Evolutionary conservation across 2,888 invertebrate species (phyloP), one percentile per base, ranked within the genome.

Genomic region (Campoplex nolae): DNA sequence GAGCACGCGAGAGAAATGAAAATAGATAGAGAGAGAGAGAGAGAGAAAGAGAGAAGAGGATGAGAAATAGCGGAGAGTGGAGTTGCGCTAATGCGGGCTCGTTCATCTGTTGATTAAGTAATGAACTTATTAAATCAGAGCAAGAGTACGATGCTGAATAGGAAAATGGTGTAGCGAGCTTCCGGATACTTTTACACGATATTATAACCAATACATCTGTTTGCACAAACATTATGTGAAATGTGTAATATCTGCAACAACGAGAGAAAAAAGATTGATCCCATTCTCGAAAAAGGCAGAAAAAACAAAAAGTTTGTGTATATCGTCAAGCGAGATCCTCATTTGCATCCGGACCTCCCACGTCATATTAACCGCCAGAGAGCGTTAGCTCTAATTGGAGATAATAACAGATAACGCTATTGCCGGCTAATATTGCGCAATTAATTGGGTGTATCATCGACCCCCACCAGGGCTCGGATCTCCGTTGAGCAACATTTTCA

Each of bases 121-220:
- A 93, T 92, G 93, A 93, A 93, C 92, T 93, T 93, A 93, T 93
- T 93, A 93, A 93, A 93, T 93, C 92, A 92, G 91, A 89, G 91
- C 89, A 88, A 71, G 51, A 67, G 56, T 71, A 77, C 75, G 90
- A 86, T 88, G 86, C 87, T 86, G 87, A 76, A 68, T 42, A n/a
- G 74, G 56, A 38, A 65, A 75, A 85, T 84, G 76, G 86, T 82
- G 84, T 84, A 42, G 48, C 35, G 45, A 51, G 35, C 35, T 56
- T 4, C 45, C 76, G 77, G 45, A n/a, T 35, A 35, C 48, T 32
- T 23, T 23, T 65, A 65, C 32, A 28, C 65, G 35, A 76, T 58
- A 76, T 38, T n/a, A 65, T 65, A 48, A 76, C 18, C 16, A 18
- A 45, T 48, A 75, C 38, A 62, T 75, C 45, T 23, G 28, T 75